Base-by-base conservation (phyloP, 2,797 vertebrate species). In the Selene dorsalis region DNA sequence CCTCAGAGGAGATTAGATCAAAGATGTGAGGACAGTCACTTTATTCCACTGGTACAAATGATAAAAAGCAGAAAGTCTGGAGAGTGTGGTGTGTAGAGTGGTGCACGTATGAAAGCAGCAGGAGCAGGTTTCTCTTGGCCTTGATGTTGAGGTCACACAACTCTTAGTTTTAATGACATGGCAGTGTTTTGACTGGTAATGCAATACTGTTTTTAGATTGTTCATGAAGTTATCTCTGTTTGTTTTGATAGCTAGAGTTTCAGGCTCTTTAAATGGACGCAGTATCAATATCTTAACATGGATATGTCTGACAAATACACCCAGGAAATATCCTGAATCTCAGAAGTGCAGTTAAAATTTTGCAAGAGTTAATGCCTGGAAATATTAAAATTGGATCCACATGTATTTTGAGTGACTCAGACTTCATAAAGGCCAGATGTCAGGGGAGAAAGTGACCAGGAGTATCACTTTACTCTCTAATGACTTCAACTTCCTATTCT, bases 381-480 rank as follows among this genome's bases (percentile, higher is more conserved):
- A n/a, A 8, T 12, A 43, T 32, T 69, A 7, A 14, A 53, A 69
- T 73, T 13, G 16, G 26, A 22, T 79, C 64, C 45, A 69, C 75
- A 41, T 79, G 67, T 30, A 39, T 16, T 53, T 24, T 2, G 14
- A 41, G 68, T 85, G 76, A 90, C 35, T 90, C 87, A 83, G 26
- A 20, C 12, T 62, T 47, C 48, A 43, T 61, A 14, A 61, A 78
- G 70, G 41, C 79, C 81, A 89, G 82, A 88, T 88, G 83, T 81
- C 61, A 64, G 61, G 35, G 60, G 82, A 71, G 90, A 91, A 85
- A 88, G 91, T 90, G 85, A 86, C 87, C 88, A 82, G 57, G 69
- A 80, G 71, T 79, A 64, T 87, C 60, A 70, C 80, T 82, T 90
- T 75, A 70, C 72, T 82, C 60, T 69, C 67, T 73, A 73, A 86